These are phyloP conservation scores for Eospalax fontanierii DNA, from an alignment of 2,797 vertebrate species.

Conservation along the genomic window DNA sequence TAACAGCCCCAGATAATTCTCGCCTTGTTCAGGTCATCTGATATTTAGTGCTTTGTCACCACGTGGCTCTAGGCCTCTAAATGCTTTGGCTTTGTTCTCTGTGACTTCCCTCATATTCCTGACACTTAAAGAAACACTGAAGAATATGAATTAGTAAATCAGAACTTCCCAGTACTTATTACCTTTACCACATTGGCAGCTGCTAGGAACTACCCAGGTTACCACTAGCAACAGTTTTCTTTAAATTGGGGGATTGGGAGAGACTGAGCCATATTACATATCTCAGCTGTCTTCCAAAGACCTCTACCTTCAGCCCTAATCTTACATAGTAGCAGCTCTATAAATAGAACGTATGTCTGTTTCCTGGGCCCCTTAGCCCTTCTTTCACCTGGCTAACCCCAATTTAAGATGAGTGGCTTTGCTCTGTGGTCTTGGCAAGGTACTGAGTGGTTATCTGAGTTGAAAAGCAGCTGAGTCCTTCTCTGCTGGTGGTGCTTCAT, in stretches of 20 bases:
- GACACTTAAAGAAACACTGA: conserved; percentile 15
- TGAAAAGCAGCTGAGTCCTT: not conserved
- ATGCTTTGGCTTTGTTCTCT: conserved; percentile 39
- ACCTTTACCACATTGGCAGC: not conserved
- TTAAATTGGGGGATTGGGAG: not conserved
- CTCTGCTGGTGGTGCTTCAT: not conserved
- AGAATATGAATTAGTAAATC: not conserved
- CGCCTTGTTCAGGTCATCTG: not conserved
- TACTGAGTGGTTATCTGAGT: not conserved
- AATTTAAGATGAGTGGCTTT: not conserved
- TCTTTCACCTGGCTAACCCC: not conserved
- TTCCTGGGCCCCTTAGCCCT: conserved; percentile 47
- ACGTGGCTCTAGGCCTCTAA: not conserved
- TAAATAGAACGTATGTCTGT: not conserved
- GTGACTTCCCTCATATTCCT: conserved; percentile 12
- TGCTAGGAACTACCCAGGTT: not conserved
- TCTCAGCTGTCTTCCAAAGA: not conserved
- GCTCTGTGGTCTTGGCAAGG: not conserved
- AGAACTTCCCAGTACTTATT: conserved; percentile 1
- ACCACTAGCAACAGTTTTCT: conserved; percentile 21
- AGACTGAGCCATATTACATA: not conserved
- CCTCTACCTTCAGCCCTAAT: not conserved
- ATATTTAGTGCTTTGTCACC: conserved; percentile 7
- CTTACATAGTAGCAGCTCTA: not conserved
- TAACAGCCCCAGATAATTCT: not conserved